A percentile compares a stretch with the other conserved stretches of the same genome.
phyloP scores from a whole-genome alignment of 2,113 vertebrate species.

The Etheostoma cragini region DNA sequence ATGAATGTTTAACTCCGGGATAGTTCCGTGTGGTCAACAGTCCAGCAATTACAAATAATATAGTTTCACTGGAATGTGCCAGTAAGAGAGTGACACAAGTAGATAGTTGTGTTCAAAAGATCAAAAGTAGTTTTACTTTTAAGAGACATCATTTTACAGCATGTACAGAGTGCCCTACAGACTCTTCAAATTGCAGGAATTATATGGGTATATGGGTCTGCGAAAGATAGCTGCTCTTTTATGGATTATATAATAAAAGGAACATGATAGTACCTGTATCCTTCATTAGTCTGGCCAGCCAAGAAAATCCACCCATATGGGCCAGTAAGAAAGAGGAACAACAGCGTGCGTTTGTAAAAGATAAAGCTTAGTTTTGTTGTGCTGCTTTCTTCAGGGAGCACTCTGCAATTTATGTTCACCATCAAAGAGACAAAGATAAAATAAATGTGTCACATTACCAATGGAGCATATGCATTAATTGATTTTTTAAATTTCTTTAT shows the following conservation, averaged over 20 bases:
- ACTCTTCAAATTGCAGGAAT: neutral
- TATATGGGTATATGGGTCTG: neutral
- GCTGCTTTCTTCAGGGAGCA: slow-evolving; percentile 50
- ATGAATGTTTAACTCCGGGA: slow-evolving; percentile 13
- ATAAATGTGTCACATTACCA: slow-evolving; percentile 35
- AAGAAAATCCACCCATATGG: slow-evolving; percentile 37
- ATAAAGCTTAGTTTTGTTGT: slow-evolving; percentile 61
- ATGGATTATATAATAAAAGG: slow-evolving; percentile 33
- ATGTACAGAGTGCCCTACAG: neutral
- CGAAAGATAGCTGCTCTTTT: slow-evolving; percentile 19
- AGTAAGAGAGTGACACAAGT: neutral
- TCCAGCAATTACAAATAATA: neutral
- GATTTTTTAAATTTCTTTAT: slow-evolving; percentile 1
- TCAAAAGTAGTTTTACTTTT: neutral
- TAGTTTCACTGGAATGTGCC: neutral
- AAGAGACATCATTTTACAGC: neutral
- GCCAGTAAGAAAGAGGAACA: slow-evolving; percentile 25
- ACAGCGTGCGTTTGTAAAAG: slow-evolving; percentile 67
- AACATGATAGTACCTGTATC: slow-evolving; percentile 36
- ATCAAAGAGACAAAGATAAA: slow-evolving; percentile 47
- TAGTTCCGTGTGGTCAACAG: neutral
- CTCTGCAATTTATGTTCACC: slow-evolving; percentile 23
- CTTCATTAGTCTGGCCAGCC: slow-evolving; percentile 45
- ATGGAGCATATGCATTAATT: slow-evolving; percentile 32
- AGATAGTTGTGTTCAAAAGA: neutral